Base-by-base conservation (phyloP, 2,888 invertebrate genomes). In the Fragum sueziense region DNA sequence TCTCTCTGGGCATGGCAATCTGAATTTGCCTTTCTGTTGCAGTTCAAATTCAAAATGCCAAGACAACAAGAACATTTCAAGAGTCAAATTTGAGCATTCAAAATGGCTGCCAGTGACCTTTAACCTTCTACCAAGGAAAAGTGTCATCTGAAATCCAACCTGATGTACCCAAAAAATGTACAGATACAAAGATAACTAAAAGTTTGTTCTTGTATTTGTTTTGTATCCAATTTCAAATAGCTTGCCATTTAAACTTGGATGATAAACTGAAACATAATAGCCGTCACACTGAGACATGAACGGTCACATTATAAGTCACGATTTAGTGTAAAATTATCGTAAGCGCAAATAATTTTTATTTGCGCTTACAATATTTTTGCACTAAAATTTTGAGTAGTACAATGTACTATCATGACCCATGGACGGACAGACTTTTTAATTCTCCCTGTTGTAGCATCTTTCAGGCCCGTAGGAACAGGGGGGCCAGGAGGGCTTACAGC, bases 171-270 rank as follows among this genome's bases (percentile, higher is more conserved):
- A 25, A 3, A 27, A 57, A 22, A 25, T 6, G 25, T 57, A 25
- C 25, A 57, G 57, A 57, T 57, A 57, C 25, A 11, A 3, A 57
- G 57, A 57, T 57, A 57, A 14, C 57, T 27, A 11, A 57, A 25
- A 11, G 22, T 57, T 27, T 14, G 25, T 57, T 57, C 47, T 57
- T 57, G 14, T 61, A 33, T 61, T 61, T 61, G 61, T 61, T 61
- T 61, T 61, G 61, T 27, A 20, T 61, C 61, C 61, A 61, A 33
- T 61, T 61, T 61, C 61, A 61, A 61, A 29, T 61, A 61, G 20
- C 33, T 61, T 20, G 25, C 29, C 61, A 61, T 20, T 20, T 20
- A 61, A 61, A 29, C 33, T 22, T 20, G 61, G 61, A 20, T 61
- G 61, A 61, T 33, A 61, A 61, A 61, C 61, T 33, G 57, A 25